These are phyloP conservation scores for Nothobranchius furzeri DNA, from an alignment of 2,113 vertebrate genomes.

Conservation along the genomic window DNA sequence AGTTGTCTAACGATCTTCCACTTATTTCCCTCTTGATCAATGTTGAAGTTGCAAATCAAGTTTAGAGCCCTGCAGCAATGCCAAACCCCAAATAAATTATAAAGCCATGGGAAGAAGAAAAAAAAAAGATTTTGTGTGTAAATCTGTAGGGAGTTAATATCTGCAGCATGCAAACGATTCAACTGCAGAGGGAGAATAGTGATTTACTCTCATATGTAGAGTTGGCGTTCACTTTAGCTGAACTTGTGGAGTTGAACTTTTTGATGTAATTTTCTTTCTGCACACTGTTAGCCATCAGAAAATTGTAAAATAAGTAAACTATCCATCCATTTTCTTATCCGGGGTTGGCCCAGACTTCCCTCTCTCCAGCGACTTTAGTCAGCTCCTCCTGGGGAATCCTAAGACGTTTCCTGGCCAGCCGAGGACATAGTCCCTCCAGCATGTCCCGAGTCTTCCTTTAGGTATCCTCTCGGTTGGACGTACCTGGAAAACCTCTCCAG, in stretches of 20 bases:
- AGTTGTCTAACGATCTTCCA: constrained; percentile 54
- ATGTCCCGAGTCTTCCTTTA: no score
- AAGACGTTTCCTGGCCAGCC: no score
- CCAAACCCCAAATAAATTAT: constrained; percentile 50
- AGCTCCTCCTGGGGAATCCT: no score
- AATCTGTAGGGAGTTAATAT: constrained; percentile 52
- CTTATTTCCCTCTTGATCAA: constrained; percentile 29
- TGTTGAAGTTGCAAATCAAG: constrained; percentile 50
- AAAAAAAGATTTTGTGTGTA: constrained; percentile 45
- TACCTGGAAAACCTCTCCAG: no score
- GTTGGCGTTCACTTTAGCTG: constrained; percentile 44
- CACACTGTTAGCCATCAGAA: constrained; percentile 10
- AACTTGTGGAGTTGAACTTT: constrained; percentile 17
- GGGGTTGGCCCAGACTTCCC: no score
- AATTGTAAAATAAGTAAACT: constrained; percentile 30
- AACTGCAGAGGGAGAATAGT: constrained; percentile 22
- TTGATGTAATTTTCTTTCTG: not conserved
- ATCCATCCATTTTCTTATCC: no score
- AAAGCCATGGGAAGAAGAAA: not conserved
- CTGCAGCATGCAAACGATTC: constrained; percentile 41
- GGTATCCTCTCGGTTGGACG: no score
- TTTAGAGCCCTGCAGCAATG: constrained; percentile 45
- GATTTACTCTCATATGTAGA: constrained; percentile 26
- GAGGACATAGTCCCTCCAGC: no score
- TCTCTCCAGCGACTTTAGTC: no score